phyloP scores from a whole-genome alignment of 2,888 invertebrate genomes.

The Drosophila borborema region DNA sequence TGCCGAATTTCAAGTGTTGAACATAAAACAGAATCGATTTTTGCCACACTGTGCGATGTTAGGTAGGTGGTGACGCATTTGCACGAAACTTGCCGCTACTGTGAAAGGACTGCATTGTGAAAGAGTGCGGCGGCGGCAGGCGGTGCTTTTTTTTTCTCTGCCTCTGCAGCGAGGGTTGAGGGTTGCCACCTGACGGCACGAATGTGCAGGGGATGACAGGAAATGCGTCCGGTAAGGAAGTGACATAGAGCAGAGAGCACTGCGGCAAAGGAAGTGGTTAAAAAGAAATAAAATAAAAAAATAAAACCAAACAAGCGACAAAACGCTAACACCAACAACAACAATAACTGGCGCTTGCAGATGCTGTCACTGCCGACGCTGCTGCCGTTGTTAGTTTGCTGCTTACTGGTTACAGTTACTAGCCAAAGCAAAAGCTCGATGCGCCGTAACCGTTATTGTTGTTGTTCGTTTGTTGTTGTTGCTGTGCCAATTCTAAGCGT shows the following conservation, averaged over 20 bases:
- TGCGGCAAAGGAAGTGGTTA: conserved; percentile 74
- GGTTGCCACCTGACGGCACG: conserved; percentile 63
- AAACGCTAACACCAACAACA: conserved; percentile 41
- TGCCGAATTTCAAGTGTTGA: background rate
- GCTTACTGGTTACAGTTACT: conserved; percentile 62
- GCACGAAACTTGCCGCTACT: conserved; percentile 32
- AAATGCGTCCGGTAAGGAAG: conserved; percentile 71
- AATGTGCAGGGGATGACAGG: conserved; percentile 57
- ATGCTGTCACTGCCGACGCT: conserved; percentile 16
- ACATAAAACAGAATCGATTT: conserved; percentile 37
- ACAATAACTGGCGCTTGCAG: conserved; percentile 26
- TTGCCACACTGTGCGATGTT: conserved; percentile 46
- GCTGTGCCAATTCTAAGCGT: conserved; percentile 80
- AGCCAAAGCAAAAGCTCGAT: conserved; percentile 61
- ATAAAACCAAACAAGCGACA: conserved; percentile 30
- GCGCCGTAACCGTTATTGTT: conserved; percentile 69
- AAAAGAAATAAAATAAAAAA: conserved; percentile 13
- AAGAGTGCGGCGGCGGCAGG: background rate
- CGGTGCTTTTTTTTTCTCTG: conserved; percentile 14
- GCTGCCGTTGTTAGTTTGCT: conserved; percentile 22
- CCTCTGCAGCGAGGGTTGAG: conserved; percentile 20
- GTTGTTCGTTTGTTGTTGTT: conserved; percentile 53
- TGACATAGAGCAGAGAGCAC: conserved; percentile 40
- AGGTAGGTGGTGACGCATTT: conserved; percentile 45
- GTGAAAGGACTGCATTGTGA: conserved; percentile 24